These are phyloP conservation scores for Congeria kusceri DNA, from an alignment of 2,888 invertebrate species.

Conservation along the genomic window DNA sequence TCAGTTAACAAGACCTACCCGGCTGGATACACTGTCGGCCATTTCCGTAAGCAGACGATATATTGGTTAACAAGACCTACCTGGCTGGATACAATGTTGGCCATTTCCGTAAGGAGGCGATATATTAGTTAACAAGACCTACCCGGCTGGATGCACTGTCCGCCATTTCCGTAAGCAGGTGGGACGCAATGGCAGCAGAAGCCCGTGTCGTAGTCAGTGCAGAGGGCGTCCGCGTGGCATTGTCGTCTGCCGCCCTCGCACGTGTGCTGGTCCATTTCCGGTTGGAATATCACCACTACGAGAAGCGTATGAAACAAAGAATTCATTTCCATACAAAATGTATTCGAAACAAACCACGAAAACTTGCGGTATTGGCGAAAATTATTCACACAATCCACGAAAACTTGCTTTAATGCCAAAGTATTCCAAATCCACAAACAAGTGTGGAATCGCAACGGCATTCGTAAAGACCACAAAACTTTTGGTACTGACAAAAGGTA, in stretches of 20 bases:
- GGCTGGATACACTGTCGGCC: conserved; percentile 88
- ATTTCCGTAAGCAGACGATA: conserved; percentile 94
- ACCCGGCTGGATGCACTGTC: conserved; percentile 93
- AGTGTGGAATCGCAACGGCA: no score
- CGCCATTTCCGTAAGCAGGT: conserved; percentile 96
- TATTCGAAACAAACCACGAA: background rate
- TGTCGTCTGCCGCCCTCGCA: conserved; percentile 74
- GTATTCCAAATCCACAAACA: no score
- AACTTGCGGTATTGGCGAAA: background rate
- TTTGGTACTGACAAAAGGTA: no score
- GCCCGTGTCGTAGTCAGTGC: conserved; percentile 92
- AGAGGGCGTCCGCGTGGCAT: conserved; percentile 93
- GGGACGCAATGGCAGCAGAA: conserved; percentile 94
- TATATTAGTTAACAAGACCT: conserved; percentile 39
- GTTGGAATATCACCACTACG: conserved; percentile 72
- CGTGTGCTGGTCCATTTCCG: conserved; percentile 63
- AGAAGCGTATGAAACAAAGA: conserved; percentile 9
- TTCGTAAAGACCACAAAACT: no score
- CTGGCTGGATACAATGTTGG: no score
- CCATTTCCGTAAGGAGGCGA: no score
- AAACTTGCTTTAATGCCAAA: no score
- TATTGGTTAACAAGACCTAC: conserved; percentile 86
- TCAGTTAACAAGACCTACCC: conserved; percentile 87
- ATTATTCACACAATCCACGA: no score
- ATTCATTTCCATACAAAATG: background rate